These are phyloP conservation scores for Anthophora plumipes DNA, from an alignment of 2,888 invertebrate genomes.

Conservation along the genomic window DNA sequence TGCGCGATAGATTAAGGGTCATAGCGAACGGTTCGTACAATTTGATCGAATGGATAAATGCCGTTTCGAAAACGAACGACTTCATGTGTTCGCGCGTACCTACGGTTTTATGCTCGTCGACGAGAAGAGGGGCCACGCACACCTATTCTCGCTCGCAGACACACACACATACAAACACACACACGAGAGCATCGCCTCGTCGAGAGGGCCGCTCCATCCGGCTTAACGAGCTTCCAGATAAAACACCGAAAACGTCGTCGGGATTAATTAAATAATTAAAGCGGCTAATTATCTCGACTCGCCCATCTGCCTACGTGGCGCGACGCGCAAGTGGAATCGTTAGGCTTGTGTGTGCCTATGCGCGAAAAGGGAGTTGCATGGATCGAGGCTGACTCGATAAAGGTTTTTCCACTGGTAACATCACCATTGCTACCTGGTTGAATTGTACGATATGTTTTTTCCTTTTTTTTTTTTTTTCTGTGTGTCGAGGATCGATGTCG, in stretches of 20 bases:
- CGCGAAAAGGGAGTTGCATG: constrained; percentile 17
- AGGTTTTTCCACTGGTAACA: no score
- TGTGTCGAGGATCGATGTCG: no score
- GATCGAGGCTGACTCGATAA: neutral
- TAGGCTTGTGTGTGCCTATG: constrained; percentile 6
- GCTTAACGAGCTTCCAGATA: constrained; percentile 81
- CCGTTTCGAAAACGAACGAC: constrained; percentile 60
- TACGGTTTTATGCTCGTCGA: constrained; percentile 19
- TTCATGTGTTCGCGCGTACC: constrained; percentile 51
- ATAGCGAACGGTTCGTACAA: constrained; percentile 44
- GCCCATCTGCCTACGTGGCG: constrained; percentile 53
- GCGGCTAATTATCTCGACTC: constrained; percentile 76
- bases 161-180: neutral
- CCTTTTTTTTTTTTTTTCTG: no score
- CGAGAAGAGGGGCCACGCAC: neutral
- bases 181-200: neutral
- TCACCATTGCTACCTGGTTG: no score
- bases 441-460: no score
- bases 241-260: constrained; percentile 79
- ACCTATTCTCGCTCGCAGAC: neutral
- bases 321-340: constrained; percentile 41
- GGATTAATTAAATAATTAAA: constrained; percentile 83
- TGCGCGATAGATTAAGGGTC: constrained; percentile 57
- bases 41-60: constrained; percentile 60
- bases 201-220: constrained; percentile 35